A percentile compares a stretch with the other conserved stretches of the same genome.
Conservation (phyloP, 2,797 vertebrate species). For the Phylloscopus collybita region DNA sequence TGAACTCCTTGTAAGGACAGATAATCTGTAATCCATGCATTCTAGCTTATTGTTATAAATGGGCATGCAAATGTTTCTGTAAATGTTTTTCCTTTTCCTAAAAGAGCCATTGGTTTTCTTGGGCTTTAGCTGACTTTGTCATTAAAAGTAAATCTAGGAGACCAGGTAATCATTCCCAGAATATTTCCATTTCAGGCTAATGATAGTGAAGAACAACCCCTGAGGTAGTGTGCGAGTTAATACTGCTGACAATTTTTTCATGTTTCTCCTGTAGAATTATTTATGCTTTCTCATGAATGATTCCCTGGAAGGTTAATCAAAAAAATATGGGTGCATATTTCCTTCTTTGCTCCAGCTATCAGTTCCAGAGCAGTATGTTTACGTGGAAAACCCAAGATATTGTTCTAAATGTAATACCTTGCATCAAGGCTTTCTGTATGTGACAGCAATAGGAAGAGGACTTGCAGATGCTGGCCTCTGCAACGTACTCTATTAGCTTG, state of each 20-base stretch:
- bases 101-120: background rate
- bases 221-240: background rate
- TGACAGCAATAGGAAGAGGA: background rate
- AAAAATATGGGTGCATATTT: background rate
- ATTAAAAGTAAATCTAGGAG: background rate
- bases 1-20: slow-evolving; percentile 14
- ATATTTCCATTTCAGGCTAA: background rate
- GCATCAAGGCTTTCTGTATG: background rate
- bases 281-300: background rate
- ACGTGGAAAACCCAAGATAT: background rate
- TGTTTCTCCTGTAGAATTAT: background rate
- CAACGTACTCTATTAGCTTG: background rate
- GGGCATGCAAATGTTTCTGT: background rate
- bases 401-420: background rate
- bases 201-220: background rate
- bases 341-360: background rate
- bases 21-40: background rate
- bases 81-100: background rate
- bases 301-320: background rate
- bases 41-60: background rate
- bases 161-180: background rate
- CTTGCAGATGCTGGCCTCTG: background rate
- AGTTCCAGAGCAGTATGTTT: background rate
- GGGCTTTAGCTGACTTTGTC: background rate
- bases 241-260: background rate